A percentile compares a stretch with the other conserved stretches of the same genome.
phyloP scores from a whole-genome alignment of 2,113 vertebrate species.

The Cyprinodon brontotheroides region DNA sequence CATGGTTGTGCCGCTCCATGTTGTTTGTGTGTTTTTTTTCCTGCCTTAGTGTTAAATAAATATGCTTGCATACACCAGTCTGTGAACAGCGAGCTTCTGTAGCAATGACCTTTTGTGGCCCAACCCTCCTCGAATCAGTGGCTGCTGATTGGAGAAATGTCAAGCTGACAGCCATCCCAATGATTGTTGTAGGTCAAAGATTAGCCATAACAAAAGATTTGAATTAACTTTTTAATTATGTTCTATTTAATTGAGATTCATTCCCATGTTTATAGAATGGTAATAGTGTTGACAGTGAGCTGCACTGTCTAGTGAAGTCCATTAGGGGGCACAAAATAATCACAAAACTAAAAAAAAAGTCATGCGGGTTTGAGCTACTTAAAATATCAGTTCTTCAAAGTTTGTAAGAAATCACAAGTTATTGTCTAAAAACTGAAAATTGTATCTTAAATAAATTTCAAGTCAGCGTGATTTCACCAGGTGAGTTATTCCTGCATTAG shows the following conservation, averaged over 20 bases:
- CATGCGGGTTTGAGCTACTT: not conserved
- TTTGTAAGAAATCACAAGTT: not conserved
- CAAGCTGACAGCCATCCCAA: not conserved
- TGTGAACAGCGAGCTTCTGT: too few relatives aligned
- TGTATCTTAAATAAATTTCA: not conserved
- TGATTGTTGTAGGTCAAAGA: not conserved
- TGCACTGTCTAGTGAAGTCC: conserved; percentile 20
- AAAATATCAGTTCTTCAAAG: not conserved
- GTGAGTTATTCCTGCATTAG: not conserved
- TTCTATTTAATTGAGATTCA: not conserved
- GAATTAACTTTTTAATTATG: not conserved
- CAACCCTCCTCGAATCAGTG: too few relatives aligned
- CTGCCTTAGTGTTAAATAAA: too few relatives aligned
- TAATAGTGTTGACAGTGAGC: not conserved
- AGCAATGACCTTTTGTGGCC: too few relatives aligned
- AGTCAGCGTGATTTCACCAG: not conserved
- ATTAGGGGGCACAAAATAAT: conserved; percentile 54
- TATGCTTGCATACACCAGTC: too few relatives aligned
- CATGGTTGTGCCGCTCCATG: too few relatives aligned
- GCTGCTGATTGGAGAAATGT: too few relatives aligned
- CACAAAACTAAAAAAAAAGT: conserved; percentile 10
- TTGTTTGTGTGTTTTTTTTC: too few relatives aligned
- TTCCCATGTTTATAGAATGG: not conserved
- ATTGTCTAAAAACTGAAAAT: not conserved
- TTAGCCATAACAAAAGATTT: not conserved